Evolutionary conservation across 2,113 vertebrate species (phyloP).

Genomic region (Dasyurus viverrinus): DNA sequence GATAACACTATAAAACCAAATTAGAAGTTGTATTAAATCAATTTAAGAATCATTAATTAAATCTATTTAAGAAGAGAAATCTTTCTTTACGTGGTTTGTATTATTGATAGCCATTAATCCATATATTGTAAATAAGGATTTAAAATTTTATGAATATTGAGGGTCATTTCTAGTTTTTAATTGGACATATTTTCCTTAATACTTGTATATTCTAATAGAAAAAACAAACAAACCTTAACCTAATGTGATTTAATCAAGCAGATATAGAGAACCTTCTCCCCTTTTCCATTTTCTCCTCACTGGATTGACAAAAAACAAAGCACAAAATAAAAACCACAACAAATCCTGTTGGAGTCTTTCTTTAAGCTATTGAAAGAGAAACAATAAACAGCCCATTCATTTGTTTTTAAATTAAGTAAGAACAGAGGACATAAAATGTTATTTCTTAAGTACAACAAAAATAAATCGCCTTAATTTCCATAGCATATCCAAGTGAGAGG

Average conservation of each 20-base stretch:
- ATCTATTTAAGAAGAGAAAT: background rate
- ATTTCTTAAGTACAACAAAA: background rate
- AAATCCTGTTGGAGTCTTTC: background rate
- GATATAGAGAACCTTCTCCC: background rate
- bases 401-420: background rate
- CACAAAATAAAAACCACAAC: background rate
- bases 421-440: background rate
- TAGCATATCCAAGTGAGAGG: background rate
- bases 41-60: background rate
- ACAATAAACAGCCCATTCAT: background rate
- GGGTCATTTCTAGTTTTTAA: background rate
- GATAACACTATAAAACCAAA: background rate
- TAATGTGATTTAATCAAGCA: background rate
- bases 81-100: background rate
- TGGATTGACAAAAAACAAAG: background rate
- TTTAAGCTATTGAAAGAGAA: background rate
- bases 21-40: background rate
- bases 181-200: background rate
- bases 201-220: background rate
- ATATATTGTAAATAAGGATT: background rate
- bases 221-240: background rate
- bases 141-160: background rate
- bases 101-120: background rate
- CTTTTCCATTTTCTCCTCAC: background rate
- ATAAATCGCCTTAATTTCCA: background rate